Evolutionary conservation across 2,113 vertebrate species (phyloP), one percentile per base, ranked within the genome.

Genomic region (Trinectes maculatus): DNA sequence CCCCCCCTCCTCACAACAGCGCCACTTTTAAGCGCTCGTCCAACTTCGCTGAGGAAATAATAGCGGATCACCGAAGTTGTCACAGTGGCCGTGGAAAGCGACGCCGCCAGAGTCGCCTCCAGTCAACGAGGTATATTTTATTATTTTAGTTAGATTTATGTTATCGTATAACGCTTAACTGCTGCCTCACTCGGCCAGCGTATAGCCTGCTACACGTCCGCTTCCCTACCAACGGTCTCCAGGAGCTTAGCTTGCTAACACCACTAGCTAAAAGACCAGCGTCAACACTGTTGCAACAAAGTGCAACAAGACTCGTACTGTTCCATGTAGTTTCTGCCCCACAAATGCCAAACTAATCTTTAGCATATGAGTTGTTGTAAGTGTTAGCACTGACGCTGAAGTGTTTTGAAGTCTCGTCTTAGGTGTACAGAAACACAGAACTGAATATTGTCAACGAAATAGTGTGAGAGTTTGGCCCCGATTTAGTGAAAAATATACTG

Each of bases 11-110:
- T 6, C 11, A n/a, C 69, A 22, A 49, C 75, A 75, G 78, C 84
- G 86, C 82, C 70, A 85, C 85, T 83, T 91, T 90, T 83, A 69
- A 90, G 79, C 71, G 13, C n/a, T 47, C 2, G n/a, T 49, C 12
- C 8, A 44, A 21, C 1, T n/a, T n/a, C n/a, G n/a, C n/a, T n/a
- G n/a, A n/a, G 4, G 10, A 2, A 42, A 63, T 43, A 71, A 48
- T 4, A 24, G 39, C 1, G 29, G 0, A 52, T 16, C 1, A 8
- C 6, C 29, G 4, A 62, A 49, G 64, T 55, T 31, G 9, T 16
- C 1, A 52, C 22, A 57, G 37, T 64, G 2, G 52, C 69, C 42
- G n/a, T 65, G 28, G 19, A 47, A 59, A 25, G 25, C 16, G 4
- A 9, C 10, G 3, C 10, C 5, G 12, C 29, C 1, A 51, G 15